These are phyloP conservation scores for Crax fasciolata DNA, from an alignment of 2,797 vertebrate genomes.

Conservation along the genomic window DNA sequence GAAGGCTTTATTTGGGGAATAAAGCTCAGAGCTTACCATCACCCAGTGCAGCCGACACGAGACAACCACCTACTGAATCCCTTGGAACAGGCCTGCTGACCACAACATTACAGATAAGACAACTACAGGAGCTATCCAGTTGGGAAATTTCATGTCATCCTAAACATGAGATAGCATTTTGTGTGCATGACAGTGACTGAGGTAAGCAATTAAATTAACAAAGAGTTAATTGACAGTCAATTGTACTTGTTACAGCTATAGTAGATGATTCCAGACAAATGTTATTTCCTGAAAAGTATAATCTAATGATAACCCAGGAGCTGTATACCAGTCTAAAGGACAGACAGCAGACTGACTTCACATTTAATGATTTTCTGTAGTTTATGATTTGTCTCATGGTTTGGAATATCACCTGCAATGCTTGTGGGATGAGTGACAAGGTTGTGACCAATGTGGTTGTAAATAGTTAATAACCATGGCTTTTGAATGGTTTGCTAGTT, in stretches of 20 bases:
- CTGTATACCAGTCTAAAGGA: not conserved
- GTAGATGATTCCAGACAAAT: not conserved
- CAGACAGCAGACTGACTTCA: not conserved
- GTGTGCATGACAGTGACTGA: not conserved
- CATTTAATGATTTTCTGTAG: not conserved
- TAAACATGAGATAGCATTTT: not conserved
- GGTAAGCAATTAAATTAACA: not conserved
- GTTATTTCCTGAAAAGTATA: not conserved
- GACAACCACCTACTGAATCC: not conserved
- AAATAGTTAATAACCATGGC: not conserved
- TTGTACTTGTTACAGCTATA: not conserved
- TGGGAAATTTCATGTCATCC: conserved; percentile 12
- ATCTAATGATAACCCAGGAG: not conserved
- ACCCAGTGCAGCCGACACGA: not conserved
- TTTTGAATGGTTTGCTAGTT: not conserved
- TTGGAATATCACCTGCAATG: not conserved
- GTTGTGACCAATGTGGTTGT: not conserved
- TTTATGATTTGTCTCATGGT: not conserved
- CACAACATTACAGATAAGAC: not conserved
- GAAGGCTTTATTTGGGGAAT: not conserved
- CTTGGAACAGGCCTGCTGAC: not conserved
- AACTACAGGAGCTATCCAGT: not conserved
- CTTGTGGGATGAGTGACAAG: not conserved
- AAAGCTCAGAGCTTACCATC: not conserved
- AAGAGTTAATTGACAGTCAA: not conserved